Percentiles rank a stretch among this genome's conserved stretches.
Evolutionary conservation across 2,888 invertebrate species (phyloP).

Genomic region (Spisula subtruncata): DNA sequence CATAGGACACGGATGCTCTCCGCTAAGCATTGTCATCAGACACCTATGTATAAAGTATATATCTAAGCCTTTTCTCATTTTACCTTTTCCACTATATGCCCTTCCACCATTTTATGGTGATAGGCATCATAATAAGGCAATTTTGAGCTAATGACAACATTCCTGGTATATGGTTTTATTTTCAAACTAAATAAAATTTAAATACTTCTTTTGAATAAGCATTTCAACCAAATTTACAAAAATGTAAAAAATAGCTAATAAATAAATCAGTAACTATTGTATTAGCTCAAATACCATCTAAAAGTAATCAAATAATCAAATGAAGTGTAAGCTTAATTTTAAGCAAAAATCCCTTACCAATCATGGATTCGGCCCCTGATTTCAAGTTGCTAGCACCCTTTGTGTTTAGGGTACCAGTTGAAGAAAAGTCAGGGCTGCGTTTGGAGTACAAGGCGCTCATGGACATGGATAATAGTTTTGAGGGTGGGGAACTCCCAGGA

Average conservation of each 20-base stretch:
- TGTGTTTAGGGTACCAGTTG: slow-evolving; percentile 77
- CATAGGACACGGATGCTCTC: no score
- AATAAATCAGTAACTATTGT: no score
- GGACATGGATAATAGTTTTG: slow-evolving; percentile 83
- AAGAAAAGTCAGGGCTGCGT: slow-evolving; percentile 81
- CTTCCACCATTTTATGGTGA: no score
- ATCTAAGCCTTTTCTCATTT: no score
- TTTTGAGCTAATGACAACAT: slow-evolving; percentile 2
- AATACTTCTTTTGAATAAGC: not conserved
- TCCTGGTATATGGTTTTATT: not conserved
- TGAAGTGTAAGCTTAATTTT: not conserved
- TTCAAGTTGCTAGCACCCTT: slow-evolving; percentile 66
- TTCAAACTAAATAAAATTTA: not conserved
- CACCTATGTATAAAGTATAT: no score
- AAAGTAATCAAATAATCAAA: not conserved
- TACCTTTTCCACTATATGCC: no score
- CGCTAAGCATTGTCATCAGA: no score
- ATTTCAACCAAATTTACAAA: not conserved
- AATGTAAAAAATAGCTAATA: not conserved
- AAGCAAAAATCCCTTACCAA: slow-evolving; percentile 80
- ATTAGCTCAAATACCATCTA: slow-evolving; percentile 12
- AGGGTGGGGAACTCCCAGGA: slow-evolving; percentile 78
- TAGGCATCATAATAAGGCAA: slow-evolving; percentile 17
- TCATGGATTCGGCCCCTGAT: slow-evolving; percentile 80
- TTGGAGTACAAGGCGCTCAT: slow-evolving; percentile 83